Evolutionary conservation across 2,797 vertebrate genomes (phyloP), one percentile per base, ranked within the genome.

Genomic region (Lepilemur septentrionalis): DNA sequence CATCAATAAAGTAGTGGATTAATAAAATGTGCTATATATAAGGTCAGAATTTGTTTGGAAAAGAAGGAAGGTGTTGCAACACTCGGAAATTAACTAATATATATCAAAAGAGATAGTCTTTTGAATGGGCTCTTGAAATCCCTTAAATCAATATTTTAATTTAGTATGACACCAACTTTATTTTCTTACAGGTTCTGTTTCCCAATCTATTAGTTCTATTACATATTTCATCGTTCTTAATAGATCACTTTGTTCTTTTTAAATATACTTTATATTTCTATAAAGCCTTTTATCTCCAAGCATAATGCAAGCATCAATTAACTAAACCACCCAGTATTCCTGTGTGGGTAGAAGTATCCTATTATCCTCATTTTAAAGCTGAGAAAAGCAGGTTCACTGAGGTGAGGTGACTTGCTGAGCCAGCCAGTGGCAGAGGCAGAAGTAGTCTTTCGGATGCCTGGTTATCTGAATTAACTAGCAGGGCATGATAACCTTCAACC

Each of bases 271-370:
- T 90, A 82, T 76, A 91, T 92, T 95, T 95, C 87, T 78, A 78
- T 72, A 89, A 38, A 70, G 67, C 46, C 97, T 96, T 97, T 96
- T 95, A 97, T 97, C 94, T 97, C 41, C 63, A 48, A 91, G 28
- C 22, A 67, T 88, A 95, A 88, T 63, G 61, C 89, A 96, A 89
- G 95, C 83, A 93, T 83, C 80, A 96, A 94, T 96, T 96, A 94
- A 82, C 92, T 90, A 89, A 93, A 55, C 76, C 83, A 48, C 50
- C 61, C 89, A 96, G 84, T 87, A 89, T 65, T 46, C 20, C 30
- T 92, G 59, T 95, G 94, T 97, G 93, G 94, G 92, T 94, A 94
- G 94, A 92, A 32, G 52, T 78, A 61, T 92, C 81, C 81, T 88
- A 85, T 97, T 90, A 97, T 87, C 78, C 50, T 96, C 93, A 88